A percentile compares a stretch with the other conserved stretches of the same genome.
These are phyloP conservation scores for Tenthredo amoena DNA, from an alignment of 2,888 invertebrate species.

Conservation along the genomic window DNA sequence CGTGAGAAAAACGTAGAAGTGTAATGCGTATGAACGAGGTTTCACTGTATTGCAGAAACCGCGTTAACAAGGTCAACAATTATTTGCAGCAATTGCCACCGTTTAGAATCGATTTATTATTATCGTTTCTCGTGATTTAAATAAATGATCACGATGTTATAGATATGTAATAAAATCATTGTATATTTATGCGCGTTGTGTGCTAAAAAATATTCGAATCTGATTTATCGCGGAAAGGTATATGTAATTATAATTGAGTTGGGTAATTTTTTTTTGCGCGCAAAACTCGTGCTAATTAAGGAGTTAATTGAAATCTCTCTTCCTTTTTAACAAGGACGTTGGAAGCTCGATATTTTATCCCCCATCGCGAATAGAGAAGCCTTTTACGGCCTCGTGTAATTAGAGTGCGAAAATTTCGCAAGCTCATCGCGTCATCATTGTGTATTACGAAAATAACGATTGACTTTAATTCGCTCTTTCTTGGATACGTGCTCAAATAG, in stretches of 20 bases:
- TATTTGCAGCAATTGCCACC: neutral
- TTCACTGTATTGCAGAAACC: neutral
- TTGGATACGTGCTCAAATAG: neutral
- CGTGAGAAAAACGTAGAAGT: too few relatives aligned
- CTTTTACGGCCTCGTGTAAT: conserved; percentile 19
- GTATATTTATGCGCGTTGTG: neutral
- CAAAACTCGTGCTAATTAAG: neutral
- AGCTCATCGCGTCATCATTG: neutral
- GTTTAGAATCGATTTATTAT: neutral
- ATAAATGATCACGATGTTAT: neutral
- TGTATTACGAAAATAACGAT: neutral
- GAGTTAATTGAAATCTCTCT: neutral
- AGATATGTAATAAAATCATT: neutral
- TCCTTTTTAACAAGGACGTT: neutral
- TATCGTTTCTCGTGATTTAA: neutral
- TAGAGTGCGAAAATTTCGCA: conserved; percentile 16
- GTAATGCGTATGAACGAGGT: too few relatives aligned
- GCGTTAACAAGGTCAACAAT: conserved; percentile 20
- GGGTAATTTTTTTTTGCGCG: neutral
- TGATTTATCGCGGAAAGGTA: neutral
- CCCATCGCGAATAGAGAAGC: neutral
- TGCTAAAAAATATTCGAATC: conserved; percentile 2
- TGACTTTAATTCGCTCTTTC: neutral
- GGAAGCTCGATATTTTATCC: neutral
- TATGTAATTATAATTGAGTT: neutral